These are phyloP conservation scores for Prionace glauca DNA, from an alignment of 2,797 vertebrate species.

Conservation along the genomic window DNA sequence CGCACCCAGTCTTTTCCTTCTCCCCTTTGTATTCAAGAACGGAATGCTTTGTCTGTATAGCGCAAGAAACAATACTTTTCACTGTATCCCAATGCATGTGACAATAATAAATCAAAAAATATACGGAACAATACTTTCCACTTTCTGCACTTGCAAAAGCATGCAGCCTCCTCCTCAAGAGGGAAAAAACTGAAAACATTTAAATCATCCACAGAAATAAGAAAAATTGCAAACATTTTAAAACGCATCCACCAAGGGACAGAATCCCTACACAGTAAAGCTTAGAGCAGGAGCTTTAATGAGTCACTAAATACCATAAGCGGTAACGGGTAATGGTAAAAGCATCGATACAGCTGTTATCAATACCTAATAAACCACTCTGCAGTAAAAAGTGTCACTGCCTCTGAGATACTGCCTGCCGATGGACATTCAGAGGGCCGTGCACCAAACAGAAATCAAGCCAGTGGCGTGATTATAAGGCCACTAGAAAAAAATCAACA, in stretches of 20 bases:
- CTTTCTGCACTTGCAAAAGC: background rate
- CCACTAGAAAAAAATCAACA: background rate
- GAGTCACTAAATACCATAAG: background rate
- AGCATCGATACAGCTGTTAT: slow-evolving; percentile 1
- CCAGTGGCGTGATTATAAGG: background rate
- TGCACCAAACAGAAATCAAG: background rate
- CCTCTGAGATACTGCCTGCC: background rate
- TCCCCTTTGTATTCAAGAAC: too few species aligned
- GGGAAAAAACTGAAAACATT: background rate
- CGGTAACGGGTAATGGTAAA: background rate
- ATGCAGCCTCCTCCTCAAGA: background rate
- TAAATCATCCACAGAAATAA: background rate
- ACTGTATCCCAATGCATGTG: too few species aligned
- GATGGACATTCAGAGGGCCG: background rate
- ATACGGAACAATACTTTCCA: background rate
- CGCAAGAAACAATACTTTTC: too few species aligned
- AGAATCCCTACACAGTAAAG: background rate
- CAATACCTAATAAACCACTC: background rate
- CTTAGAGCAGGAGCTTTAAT: background rate
- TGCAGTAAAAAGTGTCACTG: background rate
- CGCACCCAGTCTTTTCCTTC: too few species aligned
- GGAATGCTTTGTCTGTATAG: too few species aligned
- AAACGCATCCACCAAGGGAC: background rate
- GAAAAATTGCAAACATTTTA: background rate
- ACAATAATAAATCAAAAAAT: too few species aligned